Base-by-base conservation (phyloP, 2,888 invertebrate species). In the Acrobasis suavella region DNA sequence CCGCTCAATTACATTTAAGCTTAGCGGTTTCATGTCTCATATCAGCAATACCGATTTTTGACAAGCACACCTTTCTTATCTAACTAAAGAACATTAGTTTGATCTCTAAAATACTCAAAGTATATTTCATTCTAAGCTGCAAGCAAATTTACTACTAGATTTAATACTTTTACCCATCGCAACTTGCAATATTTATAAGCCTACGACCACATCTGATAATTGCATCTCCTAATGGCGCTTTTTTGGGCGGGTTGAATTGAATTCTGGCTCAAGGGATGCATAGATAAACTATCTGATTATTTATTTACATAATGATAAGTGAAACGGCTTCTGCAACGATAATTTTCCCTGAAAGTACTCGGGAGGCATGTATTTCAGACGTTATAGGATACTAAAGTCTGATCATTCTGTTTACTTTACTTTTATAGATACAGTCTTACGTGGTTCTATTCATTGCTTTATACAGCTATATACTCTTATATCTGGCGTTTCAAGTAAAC, bases 181-280 rank as follows among this genome's bases (percentile, higher is more conserved):
- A 32, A 52, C 52, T 66, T 84, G 78, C 75, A 83, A 82, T 79
- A 85, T 85, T 85, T 80, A 86, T 83, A 74, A 81, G 77, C 77
- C 66, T 64, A 63, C 68, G 64, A 65, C 67, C 69, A 64, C 67
- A 70, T 74, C 72, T 70, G 70, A 77, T 84, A 83, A 83, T 85
- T 85, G 81, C 81, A 78, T 79, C 64, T 73, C 66, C 71, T 75
- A 79, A 78, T 77, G 73, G 74, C 63, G 64, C 66, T 74, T 75
- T 76, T 72, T 71, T 72, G 67, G 51, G 63, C 65, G 64, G 68
- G 67, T 64, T 75, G 69, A 77, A 76, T 76, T 76, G 72, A 73
- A 72, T 75, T 73, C 66, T 67, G 63, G 32, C 58, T 62, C 62
- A 56, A 65, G 65, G 62, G 62, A 66, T 63, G 62, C 64, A 68